Base-by-base conservation (phyloP, 2,113 vertebrate genomes). In the Oncorhynchus gorbuscha region DNA sequence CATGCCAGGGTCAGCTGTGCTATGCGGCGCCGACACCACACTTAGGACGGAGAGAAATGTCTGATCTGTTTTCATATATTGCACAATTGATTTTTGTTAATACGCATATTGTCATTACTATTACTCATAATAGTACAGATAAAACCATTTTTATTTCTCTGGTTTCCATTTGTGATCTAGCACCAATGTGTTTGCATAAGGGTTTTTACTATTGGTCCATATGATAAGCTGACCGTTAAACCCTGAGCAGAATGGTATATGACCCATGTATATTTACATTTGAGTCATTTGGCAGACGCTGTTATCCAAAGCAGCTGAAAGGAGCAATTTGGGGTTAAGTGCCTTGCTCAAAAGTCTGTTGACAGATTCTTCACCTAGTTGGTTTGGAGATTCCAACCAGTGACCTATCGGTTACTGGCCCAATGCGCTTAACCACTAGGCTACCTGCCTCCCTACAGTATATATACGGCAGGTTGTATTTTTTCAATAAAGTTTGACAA, bases 401-500 rank as follows among this genome's bases (percentile, higher is more conserved):
- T 9, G 8, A 45, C 39, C 39, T 45, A 9, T 45, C 2, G 39
- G 39, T 45, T 45, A 45, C 39, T 45, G 39, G 39, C 39, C 39
- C 39, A 45, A 45, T 11, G 39, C 39, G 3, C 39, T 45, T 11
- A 45, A 45, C 39, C 39, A 9, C 39, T 45, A 45, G 39, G 39
- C 9, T 45, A 12, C 39, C 39, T 45, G 39, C 39, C 39, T 9
- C 39, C 39, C 39, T 11, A 45, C 74, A 61, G 76, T 35, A 35
- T 35, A 35, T 85, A 75, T 76, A 87, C 71, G 76, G 61, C 83
- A 82, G 79, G 78, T 86, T 84, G 77, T 83, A 65, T 87, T 90
- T 89, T 81, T 87, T 85, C 84, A 93, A 91, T 93, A 90, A 92
- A 93, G 85, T 85, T 86, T 91, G 87, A 89, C 82, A 77, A 73